Evolutionary conservation across 1,140 invertebrate species (phyloP).

Genomic region (Neocloeon triangulifer): DNA sequence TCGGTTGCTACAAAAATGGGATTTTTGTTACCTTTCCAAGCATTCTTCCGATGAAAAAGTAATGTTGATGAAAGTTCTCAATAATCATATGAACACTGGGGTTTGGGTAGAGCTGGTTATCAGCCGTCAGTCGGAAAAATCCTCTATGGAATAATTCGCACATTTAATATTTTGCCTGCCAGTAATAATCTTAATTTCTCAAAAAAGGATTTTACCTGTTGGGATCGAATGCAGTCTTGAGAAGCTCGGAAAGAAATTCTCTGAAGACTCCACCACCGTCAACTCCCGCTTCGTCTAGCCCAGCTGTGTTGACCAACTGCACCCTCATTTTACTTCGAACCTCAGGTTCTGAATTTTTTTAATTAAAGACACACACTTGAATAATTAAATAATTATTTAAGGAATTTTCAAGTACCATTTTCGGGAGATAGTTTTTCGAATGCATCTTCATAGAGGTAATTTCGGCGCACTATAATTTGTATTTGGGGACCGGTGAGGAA

Average conservation of each 20-base stretch:
- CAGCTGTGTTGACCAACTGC: conserved; percentile 71
- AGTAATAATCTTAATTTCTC: too few species aligned
- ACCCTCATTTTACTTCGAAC: conserved; percentile 66
- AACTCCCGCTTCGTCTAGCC: conserved; percentile 83
- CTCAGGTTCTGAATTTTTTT: conserved; percentile 45
- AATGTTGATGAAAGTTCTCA: conserved; percentile 68
- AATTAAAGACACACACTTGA: background rate
- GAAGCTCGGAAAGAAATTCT: conserved; percentile 73
- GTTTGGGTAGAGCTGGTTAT: conserved; percentile 89
- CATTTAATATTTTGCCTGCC: too few species aligned
- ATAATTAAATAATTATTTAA: background rate
- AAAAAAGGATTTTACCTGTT: too few species aligned
- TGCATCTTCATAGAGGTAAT: conserved; percentile 92
- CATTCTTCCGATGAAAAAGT: conserved; percentile 87
- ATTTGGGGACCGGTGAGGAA: conserved; percentile 55
- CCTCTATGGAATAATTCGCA: too few species aligned
- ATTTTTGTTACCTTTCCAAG: conserved; percentile 54
- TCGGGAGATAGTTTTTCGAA: conserved; percentile 80
- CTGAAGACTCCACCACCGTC: conserved; percentile 88
- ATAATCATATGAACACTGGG: conserved; percentile 67
- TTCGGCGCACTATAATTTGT: conserved; percentile 59
- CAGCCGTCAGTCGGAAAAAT: conserved; percentile 75
- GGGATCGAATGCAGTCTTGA: conserved; percentile 91
- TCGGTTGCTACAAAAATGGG: too few species aligned
- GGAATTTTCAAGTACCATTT: conserved; percentile 39